Evolutionary conservation across 1,140 invertebrate species (phyloP).

Genomic region (Cyclargus thomasi): DNA sequence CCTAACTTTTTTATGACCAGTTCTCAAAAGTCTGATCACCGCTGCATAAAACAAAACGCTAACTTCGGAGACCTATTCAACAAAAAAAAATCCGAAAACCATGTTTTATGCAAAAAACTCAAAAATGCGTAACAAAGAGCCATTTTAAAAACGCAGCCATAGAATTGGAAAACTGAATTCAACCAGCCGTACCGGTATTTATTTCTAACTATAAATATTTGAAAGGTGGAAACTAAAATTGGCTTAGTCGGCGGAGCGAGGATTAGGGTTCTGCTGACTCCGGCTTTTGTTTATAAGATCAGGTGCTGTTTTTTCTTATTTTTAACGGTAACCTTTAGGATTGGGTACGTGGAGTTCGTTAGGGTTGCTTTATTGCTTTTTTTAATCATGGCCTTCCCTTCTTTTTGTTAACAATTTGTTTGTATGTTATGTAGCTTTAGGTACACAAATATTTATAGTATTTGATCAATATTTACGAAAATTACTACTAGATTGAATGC

Average conservation of each 20-base stretch:
- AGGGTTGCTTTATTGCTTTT: too few relatives aligned
- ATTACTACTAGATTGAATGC: too few relatives aligned
- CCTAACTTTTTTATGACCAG: too few relatives aligned
- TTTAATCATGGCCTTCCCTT: too few relatives aligned
- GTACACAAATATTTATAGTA: too few relatives aligned
- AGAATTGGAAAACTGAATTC: not conserved
- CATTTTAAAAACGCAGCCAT: slow-evolving; percentile 35
- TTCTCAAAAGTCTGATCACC: too few relatives aligned
- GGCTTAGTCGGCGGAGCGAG: not conserved
- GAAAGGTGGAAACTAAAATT: slow-evolving; percentile 1
- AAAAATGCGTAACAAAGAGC: slow-evolving; percentile 31
- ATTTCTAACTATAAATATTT: slow-evolving; percentile 4
- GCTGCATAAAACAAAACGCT: not conserved
- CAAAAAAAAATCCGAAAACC: slow-evolving; percentile 33
- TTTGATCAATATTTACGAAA: too few relatives aligned
- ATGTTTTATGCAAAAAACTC: slow-evolving; percentile 16
- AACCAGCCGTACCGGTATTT: not conserved
- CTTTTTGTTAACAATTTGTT: too few relatives aligned
- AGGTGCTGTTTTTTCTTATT: not conserved
- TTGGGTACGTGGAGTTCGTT: not conserved
- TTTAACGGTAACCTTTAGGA: not conserved
- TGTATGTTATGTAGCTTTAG: too few relatives aligned
- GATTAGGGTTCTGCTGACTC: not conserved
- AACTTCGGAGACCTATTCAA: not conserved
- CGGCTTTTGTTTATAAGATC: not conserved